Evolutionary conservation across 1,140 invertebrate genomes (phyloP), one percentile per base, ranked within the genome.

Genomic region (Spodoptera frugiperda): DNA sequence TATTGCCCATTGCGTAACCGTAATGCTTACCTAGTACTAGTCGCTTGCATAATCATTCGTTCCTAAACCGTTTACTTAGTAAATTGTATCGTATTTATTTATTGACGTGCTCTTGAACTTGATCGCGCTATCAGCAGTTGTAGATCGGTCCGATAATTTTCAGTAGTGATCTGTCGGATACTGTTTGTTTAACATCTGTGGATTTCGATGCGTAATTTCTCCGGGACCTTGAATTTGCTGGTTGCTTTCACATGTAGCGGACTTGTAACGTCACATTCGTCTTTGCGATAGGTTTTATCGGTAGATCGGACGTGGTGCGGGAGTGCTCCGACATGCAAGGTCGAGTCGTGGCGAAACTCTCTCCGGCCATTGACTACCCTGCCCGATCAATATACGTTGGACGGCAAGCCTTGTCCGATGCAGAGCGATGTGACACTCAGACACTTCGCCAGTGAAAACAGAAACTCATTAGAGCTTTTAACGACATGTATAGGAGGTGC

Each of bases 71-170:
- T 82, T 82, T 77, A 70, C 74, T 78, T 81, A 70, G 82, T 87
- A 81, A 82, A 85, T 85, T 82, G 80, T 84, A 79, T 82, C 77
- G 49, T 84, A 81, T 82, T 82, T 82, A 84, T 84, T 81, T 84
- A 87, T 88, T 67, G 81, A 71, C 79, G 74, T 87, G 87, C 81
- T 87, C 89, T 93, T 93, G 91, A 92, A 93, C 90, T 93, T 92
- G 89, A 84, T 80, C 76, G 76, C 79, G 83, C 85, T 82, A 83
- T 82, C 86, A 76, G 80, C 81, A 78, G 82, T 80, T 54, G 61
- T 85, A 84, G 79, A 84, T 83, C 79, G 78, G 39, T 67, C 39
- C 46, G 79, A 84, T 83, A 78, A 71, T 83, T 65, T 83, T 80
- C 78, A 46, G 55, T 54, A 67, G 76, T 59, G 44, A 48, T 68